Evolutionary conservation across 1,140 invertebrate genomes (phyloP), one percentile per base, ranked within the genome.

Genomic region (Rhizoglyphus robini): DNA sequence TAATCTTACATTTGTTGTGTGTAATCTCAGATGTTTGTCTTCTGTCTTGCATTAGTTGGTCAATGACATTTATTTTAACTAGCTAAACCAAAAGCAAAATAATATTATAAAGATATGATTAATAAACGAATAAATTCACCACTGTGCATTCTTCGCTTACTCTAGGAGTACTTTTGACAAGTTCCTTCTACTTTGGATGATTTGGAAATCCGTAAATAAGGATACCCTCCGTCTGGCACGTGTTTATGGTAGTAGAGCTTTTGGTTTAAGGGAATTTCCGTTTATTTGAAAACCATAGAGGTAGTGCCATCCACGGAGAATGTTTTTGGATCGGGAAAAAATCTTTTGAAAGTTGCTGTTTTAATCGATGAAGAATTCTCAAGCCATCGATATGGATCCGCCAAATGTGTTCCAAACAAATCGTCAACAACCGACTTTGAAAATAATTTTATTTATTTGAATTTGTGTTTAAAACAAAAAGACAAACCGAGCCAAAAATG

Each of bases 281-380:
- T 95, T 76, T 94, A 77, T 49, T 81, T 85, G 46, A 81, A 82
- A 0, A 83, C 81, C 23, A 99, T 77, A 2, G 93, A 86, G 23
- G 94, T 80, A 1, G 94, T 96, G 36, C 96, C 96, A 81, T 99
- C 95, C 29, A 84, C 82, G 0, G 93, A 95, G 18, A 97, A 76
- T 11, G 78, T 80, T 78, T 99, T 99, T 0, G 93, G 93, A 77
- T 99, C 94, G 3, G 98, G 78, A 76, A 99, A 98, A n/a, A 94
- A 84, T n/a, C n/a, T n/a, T 69, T 78, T 79, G 81, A 92, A 99
- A 41, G 82, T 79, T 76, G 90, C 87, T 0, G 93, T 96, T 78
- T 97, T 90, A 68, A 86, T 81, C 0, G 86, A 81, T 74, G 97
- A 90, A 1, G 94, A 92, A 79, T 98, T 87, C 78, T 99, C 95